Evolutionary conservation across 2,888 invertebrate species (phyloP), one percentile per base, ranked within the genome.

Genomic region (Diploptera punctata): DNA sequence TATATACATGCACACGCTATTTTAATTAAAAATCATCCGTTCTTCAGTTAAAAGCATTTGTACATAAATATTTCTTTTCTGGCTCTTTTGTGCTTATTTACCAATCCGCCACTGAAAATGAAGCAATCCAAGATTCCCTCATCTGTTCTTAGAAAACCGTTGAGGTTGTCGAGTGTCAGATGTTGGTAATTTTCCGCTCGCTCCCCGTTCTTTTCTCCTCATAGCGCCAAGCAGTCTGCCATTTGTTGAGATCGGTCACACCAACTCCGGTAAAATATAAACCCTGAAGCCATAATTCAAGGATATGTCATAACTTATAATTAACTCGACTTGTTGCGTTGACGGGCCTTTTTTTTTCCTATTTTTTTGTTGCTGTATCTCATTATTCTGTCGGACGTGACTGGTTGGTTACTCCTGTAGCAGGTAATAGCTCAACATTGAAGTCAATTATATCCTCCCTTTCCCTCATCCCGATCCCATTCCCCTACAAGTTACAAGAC

Each of bases 181-280:
- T 31, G 13, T 16, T 57, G 57, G 57, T 57, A 57, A 57, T 57
- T 57, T 57, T 57, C 57, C 57, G 29, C n/a, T 57, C n/a, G 29
- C 21, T 54, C 13, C 26, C 21, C 16, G 9, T 54, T 24, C 54
- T 33, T 33, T 33, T 33, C 5, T 33, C 33, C 33, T 33, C 33
- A 5, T 33, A 57, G 57, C 57, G 57, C 57, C 57, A 57, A 57
- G 57, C 57, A n/a, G 57, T 57, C 57, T 57, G 24, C 16, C 57
- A 16, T 9, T 29, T 5, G 3, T 21, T 10, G 7, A 33, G 33
- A 33, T n/a, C 13, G 29, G 18, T 57, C 57, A 26, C 57, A 57
- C 57, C 57, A 57, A 57, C 29, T 57, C 3, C 31, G 29, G 57
- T 29, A 9, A 57, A 57, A 57, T 24, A 9, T 29, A 57, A 57